phyloP scores from a whole-genome alignment of 2,797 vertebrate species.

The Sebastes diploproa region DNA sequence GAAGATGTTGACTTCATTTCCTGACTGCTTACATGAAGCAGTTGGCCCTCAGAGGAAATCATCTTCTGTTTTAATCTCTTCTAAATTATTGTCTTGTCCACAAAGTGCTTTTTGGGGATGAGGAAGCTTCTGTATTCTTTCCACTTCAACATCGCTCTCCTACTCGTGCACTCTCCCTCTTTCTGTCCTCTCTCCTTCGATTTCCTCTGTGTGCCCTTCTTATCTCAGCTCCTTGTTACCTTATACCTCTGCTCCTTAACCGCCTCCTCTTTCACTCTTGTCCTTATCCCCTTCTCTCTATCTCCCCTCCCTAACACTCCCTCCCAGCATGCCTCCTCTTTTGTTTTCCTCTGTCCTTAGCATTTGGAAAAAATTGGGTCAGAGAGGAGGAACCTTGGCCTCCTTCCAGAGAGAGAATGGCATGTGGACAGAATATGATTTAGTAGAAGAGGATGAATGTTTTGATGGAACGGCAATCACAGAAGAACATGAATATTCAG shows the following conservation, averaged over 20 bases:
- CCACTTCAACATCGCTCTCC: not conserved
- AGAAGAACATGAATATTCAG: not conserved
- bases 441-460: not conserved
- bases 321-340: constrained; percentile 5
- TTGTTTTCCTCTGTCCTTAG: constrained; percentile 17
- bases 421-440: constrained; percentile 22
- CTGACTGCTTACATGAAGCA: not conserved
- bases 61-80: not conserved
- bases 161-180: not conserved
- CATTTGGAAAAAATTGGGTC: constrained; percentile 20
- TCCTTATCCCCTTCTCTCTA: not conserved
- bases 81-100: not conserved
- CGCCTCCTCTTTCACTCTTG: not conserved
- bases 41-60: not conserved
- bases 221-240: not conserved
- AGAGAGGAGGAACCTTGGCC: constrained; percentile 27
- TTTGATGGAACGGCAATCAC: not conserved
- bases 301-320: not conserved
- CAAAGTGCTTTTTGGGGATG: not conserved
- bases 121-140: not conserved
- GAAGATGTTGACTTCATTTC: not conserved
- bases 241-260: not conserved
- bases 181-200: not conserved
- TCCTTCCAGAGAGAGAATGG: constrained; percentile 18
- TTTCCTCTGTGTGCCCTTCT: not conserved